Conservation (phyloP, 2,113 vertebrate genomes). For the Psittacula cyanocephala region DNA sequence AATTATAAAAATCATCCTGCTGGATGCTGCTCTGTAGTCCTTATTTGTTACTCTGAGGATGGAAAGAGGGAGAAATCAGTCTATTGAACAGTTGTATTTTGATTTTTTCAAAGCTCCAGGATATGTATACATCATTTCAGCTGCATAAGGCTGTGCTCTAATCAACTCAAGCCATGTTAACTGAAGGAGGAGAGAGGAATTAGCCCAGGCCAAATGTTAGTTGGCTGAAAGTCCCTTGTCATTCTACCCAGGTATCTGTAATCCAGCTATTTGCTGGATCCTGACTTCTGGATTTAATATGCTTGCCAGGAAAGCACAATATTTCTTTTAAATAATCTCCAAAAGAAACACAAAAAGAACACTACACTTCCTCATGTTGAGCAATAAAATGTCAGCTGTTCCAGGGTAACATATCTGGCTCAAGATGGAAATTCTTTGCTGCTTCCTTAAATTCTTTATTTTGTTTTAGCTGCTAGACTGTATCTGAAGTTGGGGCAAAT, state of each 20-base stretch:
- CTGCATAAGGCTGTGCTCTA: background rate
- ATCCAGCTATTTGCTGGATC: constrained; percentile 10
- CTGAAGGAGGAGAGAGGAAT: background rate
- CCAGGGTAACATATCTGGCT: background rate
- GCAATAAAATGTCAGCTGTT: constrained; percentile 3
- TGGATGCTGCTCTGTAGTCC: background rate
- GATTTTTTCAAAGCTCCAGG: background rate
- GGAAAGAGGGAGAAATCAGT: background rate
- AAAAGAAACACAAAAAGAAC: constrained; percentile 31
- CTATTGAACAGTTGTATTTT: background rate
- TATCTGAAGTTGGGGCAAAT: background rate
- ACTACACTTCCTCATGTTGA: constrained; percentile 13
- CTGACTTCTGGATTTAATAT: background rate
- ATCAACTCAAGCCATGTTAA: background rate
- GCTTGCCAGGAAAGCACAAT: background rate
- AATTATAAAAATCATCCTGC: background rate
- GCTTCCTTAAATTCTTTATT: constrained; percentile 14
- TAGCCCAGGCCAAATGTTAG: background rate
- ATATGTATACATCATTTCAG: background rate
- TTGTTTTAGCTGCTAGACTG: background rate
- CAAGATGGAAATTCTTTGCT: background rate
- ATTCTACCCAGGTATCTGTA: constrained; percentile 25
- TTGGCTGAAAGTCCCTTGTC: background rate
- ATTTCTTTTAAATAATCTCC: constrained; percentile 42
- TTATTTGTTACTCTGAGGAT: background rate